Evolutionary conservation across 2,888 invertebrate genomes (phyloP), one percentile per base, ranked within the genome.

Genomic region (Caenorhabditis sinica): DNA sequence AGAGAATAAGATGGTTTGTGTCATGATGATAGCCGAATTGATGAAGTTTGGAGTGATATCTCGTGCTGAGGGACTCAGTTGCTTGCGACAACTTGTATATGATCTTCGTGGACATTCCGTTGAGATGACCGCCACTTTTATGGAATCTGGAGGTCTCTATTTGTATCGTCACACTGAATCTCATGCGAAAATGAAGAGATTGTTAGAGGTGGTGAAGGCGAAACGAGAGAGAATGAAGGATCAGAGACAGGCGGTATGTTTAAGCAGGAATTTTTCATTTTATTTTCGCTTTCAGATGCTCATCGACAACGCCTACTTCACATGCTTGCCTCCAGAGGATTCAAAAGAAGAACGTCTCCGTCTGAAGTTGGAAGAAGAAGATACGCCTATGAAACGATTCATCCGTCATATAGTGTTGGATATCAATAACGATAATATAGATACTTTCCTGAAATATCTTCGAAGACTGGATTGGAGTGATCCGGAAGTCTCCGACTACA

Each of bases 281-380:
- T n/a, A n/a, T 40, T 2, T 40, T 13, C 40, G 13, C 13, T 49
- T 86, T 68, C 73, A 91, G 92, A 89, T 91, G 86, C 82, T 92
- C 17, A 87, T 92, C 33, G 92, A 92, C 58, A 92, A 91, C 73
- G 91, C 92, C 11, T 92, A 91, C 73, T 92, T 88, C 82, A 82
- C 90, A 17, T 91, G 91, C 17, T 79, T 92, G 51, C 92, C 92
- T 13, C 88, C 91, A 23, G 91, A 91, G 58, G 74, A 79, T 11
- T 66, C 86, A 17, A 77, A 76, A 43, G 74, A 84, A 20, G 72
- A 77, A 40, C 66, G 76, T 8, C 58, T 65, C 15, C 36, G 75
- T 23, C 30, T 85, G 53, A 60, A 77, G 30, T 83, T 83, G 11
- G 86, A 87, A 1, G 73, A 87, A 17, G 87, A 90, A 28, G 87